Percentiles rank a stretch among this genome's conserved stretches.
Evolutionary conservation across 1,140 invertebrate genomes (phyloP).

Genomic region (Temnothorax nylanderi): DNA sequence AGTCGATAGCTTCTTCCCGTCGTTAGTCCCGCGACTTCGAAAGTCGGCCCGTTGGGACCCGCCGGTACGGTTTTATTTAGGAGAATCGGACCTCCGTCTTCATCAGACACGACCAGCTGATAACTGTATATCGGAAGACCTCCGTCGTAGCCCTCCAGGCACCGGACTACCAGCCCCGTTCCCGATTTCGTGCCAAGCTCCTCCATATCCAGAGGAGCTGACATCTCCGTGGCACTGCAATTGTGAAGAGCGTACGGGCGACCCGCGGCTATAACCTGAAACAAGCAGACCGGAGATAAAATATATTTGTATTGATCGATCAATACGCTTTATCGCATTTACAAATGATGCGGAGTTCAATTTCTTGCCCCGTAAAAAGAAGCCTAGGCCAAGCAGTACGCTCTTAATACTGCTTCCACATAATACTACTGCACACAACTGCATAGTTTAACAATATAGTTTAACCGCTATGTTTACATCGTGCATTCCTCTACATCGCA

Average conservation of each 20-base stretch:
- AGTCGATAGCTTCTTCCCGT: conserved; percentile 92
- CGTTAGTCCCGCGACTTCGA: conserved; percentile 92
- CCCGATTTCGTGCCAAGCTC: conserved; percentile 82
- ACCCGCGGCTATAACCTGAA: conserved; percentile 87
- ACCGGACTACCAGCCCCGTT: conserved; percentile 89
- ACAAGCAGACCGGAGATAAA: conserved; percentile 40
- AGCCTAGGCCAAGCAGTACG: not conserved
- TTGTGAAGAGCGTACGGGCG: conserved; percentile 94
- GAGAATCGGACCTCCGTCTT: conserved; percentile 72
- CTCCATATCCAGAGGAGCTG: conserved; percentile 74
- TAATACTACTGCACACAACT: not conserved
- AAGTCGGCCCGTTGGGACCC: conserved; percentile 85
- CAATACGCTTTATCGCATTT: not conserved
- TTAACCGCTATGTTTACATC: conserved; percentile 7
- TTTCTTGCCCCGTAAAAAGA: not conserved
- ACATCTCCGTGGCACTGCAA: conserved; percentile 88
- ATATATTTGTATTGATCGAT: conserved; percentile 20
- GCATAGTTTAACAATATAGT: conserved; percentile 3
- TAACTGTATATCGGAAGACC: conserved; percentile 92
- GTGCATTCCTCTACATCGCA: conserved; percentile 1
- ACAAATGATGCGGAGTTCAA: not conserved
- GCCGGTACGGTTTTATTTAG: conserved; percentile 77
- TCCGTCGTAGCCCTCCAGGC: conserved; percentile 94
- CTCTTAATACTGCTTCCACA: not conserved
- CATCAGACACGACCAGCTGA: conserved; percentile 88